Conservation (phyloP, 2,888 invertebrate genomes). For the Andrena camellia region DNA sequence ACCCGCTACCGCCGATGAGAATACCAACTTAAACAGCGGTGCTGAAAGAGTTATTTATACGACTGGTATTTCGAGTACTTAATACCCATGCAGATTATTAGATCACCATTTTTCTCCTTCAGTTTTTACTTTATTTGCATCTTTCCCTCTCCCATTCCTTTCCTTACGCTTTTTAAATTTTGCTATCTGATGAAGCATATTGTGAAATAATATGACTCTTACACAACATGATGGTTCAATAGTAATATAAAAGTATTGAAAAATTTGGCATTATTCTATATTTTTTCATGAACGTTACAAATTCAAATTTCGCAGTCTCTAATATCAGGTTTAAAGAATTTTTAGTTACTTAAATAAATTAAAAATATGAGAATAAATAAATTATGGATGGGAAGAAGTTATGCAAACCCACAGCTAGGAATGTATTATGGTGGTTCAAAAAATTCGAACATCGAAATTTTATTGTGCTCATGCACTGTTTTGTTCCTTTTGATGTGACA, state of each 20-base stretch:
- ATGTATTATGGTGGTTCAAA: neutral
- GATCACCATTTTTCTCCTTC: slow-evolving; percentile 13
- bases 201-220: neutral
- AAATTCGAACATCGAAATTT: no score
- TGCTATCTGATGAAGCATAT: slow-evolving; percentile 1
- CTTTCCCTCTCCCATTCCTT: neutral
- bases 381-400: no score
- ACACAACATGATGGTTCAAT: neutral
- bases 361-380: neutral
- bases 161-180: slow-evolving; percentile 12
- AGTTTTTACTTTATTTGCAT: slow-evolving; percentile 40
- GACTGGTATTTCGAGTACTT: slow-evolving; percentile 80
- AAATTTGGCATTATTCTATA: neutral
- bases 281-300: neutral
- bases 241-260: slow-evolving; percentile 8
- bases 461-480: no score
- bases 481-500: no score
- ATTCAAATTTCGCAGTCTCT: neutral
- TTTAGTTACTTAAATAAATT: slow-evolving; percentile 4
- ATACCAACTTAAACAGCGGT: slow-evolving; percentile 88
- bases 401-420: no score
- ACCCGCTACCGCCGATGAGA: slow-evolving; percentile 86
- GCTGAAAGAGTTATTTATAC: slow-evolving; percentile 82
- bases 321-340: neutral
- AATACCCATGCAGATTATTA: slow-evolving; percentile 47